Conservation (phyloP, 2,113 vertebrate genomes). For the Myiagra hebetior region DNA sequence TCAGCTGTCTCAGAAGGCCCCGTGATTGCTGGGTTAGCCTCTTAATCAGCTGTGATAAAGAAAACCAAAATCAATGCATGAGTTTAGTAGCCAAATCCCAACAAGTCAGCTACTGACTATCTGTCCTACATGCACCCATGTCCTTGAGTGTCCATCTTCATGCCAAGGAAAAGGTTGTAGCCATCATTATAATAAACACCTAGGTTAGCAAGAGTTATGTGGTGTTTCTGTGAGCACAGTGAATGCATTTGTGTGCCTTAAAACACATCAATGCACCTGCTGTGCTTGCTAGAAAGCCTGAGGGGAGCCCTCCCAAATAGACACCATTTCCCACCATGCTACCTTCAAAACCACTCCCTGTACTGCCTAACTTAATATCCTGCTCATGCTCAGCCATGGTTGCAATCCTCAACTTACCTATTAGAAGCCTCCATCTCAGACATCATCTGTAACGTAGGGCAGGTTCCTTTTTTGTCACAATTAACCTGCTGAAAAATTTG, state of each 20-base stretch:
- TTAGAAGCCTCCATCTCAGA: neutral
- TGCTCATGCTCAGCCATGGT: too few species aligned
- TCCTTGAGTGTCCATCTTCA: neutral
- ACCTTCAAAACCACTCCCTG: neutral
- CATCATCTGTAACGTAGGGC: accelerated
- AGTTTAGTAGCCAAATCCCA: neutral
- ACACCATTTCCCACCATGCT: too few species aligned
- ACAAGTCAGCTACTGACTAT: neutral
- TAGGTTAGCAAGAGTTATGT: too few species aligned
- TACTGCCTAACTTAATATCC: too few species aligned
- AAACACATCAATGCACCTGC: neutral
- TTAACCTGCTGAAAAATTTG: neutral
- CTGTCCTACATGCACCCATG: neutral
- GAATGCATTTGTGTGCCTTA: neutral
- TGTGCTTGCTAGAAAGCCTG: neutral
- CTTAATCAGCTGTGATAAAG: neutral
- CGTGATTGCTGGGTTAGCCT: too few species aligned
- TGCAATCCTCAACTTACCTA: neutral
- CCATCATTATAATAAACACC: neutral
- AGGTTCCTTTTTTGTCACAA: neutral
- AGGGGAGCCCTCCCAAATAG: neutral
- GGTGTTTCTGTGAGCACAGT: neutral
- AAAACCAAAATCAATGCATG: neutral
- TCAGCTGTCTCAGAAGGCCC: too few species aligned
- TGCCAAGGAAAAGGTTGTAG: too few species aligned